Base-by-base conservation (phyloP, 2,797 vertebrate species). In the Acanthornis magna region DNA sequence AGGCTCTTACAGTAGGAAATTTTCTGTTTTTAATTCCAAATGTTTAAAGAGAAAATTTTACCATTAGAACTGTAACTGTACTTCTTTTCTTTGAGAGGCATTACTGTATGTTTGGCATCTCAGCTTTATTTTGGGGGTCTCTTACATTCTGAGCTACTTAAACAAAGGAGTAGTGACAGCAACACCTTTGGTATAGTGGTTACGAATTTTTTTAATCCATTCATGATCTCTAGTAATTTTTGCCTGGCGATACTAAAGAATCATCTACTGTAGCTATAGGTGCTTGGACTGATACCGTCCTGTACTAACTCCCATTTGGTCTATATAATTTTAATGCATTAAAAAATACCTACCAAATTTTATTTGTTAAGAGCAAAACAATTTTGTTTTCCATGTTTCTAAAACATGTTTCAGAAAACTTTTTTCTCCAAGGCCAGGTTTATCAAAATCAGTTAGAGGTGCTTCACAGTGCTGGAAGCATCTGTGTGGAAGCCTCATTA, bases 1-100 rank as follows among this genome's bases (percentile, higher is more conserved):
- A 92, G 77, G 45, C 50, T 90, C 26, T 88, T 93, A 74, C 62
- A 88, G 53, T 82, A 78, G 48, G 45, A 82, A 75, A 60, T 71
- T 53, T 94, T 92, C 79, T 89, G 50, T 48, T 96, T 96, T 95
- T 92, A 89, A 78, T 95, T 95, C 72, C 42, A 96, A 95, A 45
- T 30, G 32, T 96, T 96, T 89, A 60, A 88, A 91, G 78, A 70
- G 29, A 91, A 89, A 65, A 77, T 34, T 85, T 55, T 88, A 32
- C 92, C 32, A 2, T 83, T 92, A 89, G 76, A 66, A 47, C 36
- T 36, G 11, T 65, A 92, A 90, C 36, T 79, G 40, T 58, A 13
- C 76, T 93, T 91, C 45, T 76, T 95, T 84, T 66, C 32, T 86
- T 61, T 86, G 48, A 91, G 42, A 84, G n/a, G 9, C 47, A 36